phyloP scores from a whole-genome alignment of 2,888 invertebrate genomes.

The Apoda limacodes region DNA sequence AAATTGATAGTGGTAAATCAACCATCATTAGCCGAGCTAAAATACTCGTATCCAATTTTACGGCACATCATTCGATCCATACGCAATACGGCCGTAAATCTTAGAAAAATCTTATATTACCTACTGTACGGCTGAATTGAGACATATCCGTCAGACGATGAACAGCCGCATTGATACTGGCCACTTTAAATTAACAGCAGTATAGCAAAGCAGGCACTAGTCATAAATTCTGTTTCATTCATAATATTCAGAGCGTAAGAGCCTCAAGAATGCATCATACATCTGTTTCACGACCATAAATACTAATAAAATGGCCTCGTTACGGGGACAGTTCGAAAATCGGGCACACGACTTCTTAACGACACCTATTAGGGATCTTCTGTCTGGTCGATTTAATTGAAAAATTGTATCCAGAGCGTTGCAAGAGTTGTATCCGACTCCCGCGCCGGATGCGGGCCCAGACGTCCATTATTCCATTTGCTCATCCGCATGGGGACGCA shows the following conservation, averaged over 20 bases:
- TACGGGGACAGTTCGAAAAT: constrained; percentile 65
- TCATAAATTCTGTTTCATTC: constrained; percentile 62
- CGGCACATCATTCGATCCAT: constrained; percentile 36
- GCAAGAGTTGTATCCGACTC: constrained; percentile 65
- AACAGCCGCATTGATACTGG: constrained; percentile 21
- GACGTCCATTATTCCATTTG: constrained; percentile 69
- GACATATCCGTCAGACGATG: constrained; percentile 22
- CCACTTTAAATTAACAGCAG: constrained; percentile 35
- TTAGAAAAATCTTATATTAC: constrained; percentile 57
- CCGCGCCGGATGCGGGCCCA: constrained; percentile 68
- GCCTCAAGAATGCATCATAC: constrained; percentile 38
- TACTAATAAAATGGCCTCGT: constrained; percentile 66
- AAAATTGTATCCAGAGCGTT: constrained; percentile 67
- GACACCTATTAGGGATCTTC: constrained; percentile 69
- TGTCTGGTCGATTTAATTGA: constrained; percentile 69
- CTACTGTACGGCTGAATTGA: constrained; percentile 34
- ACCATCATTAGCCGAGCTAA: constrained; percentile 47
- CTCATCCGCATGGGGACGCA: constrained; percentile 66
- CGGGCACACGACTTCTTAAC: constrained; percentile 69
- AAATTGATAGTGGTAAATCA: constrained; percentile 63
- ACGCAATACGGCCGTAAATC: constrained; percentile 57
- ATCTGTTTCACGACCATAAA: constrained; percentile 62
- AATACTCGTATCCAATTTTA: constrained; percentile 61
- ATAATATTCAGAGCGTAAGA: constrained; percentile 40
- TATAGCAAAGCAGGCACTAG: constrained; percentile 47